Evolutionary conservation across 2,113 vertebrate species (phyloP).

Genomic region (Zosterops hypoxanthus): DNA sequence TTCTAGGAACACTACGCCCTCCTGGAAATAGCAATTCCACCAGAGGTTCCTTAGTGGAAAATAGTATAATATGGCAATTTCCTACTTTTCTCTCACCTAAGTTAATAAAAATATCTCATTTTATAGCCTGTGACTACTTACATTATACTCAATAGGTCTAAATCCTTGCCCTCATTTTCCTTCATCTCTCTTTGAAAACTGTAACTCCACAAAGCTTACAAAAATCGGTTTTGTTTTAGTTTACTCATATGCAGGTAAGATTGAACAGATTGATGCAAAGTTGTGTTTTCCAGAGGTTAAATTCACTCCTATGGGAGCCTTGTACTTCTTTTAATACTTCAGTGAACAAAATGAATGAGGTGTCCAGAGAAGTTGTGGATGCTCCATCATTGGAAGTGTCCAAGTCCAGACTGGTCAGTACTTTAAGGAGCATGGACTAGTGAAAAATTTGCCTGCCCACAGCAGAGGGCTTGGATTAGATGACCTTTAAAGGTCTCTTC

Average conservation of each 20-base stretch:
- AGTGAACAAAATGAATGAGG: background rate
- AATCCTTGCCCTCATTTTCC: background rate
- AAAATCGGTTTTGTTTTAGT: fast-evolving
- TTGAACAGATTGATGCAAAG: background rate
- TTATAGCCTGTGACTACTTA: background rate
- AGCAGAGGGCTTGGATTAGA: background rate
- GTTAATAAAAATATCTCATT: background rate
- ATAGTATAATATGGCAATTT: constrained; percentile 19
- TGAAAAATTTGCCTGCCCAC: background rate
- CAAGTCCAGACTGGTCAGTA: background rate
- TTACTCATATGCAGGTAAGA: background rate
- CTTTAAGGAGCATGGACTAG: background rate
- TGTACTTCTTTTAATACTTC: background rate
- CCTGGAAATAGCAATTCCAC: constrained; percentile 21
- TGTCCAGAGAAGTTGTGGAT: background rate
- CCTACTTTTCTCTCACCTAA: constrained; percentile 33
- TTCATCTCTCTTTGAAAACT: background rate
- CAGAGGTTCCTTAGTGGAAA: constrained; percentile 11
- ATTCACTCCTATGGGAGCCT: background rate
- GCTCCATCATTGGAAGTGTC: background rate
- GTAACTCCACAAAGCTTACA: background rate
- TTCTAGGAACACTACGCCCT: background rate
- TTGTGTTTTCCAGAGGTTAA: background rate
- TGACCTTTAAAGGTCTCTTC: background rate
- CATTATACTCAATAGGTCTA: background rate